Evolutionary conservation across 2,888 invertebrate species (phyloP), one percentile per base, ranked within the genome.

Genomic region (Octonoba sinensis): DNA sequence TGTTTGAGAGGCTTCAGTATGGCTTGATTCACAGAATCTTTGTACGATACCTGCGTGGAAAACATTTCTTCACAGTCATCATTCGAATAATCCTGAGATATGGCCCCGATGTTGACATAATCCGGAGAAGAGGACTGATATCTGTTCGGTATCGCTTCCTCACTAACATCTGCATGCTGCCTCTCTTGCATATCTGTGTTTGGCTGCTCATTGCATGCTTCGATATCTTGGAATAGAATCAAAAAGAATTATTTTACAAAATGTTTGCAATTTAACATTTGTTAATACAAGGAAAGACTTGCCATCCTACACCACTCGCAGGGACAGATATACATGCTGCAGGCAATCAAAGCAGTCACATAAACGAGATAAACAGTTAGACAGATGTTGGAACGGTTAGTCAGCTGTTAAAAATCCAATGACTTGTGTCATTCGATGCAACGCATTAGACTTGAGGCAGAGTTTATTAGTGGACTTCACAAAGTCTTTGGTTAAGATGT

Each of bases 41-140:
- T 36, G 36, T 36, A 36, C 1, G 36, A 36, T 36, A 36, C 11
- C 36, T 36, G 36, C 1, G 46, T 16, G 16, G 72, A 51, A 12
- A 46, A 57, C n/a, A 69, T 62, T 56, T 15, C 62, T 18, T 49
- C 47, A 8, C 36, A 36, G 36, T 36, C 36, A 11, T 36, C 36
- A 8, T 36, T 36, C 36, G 8, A 36, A 36, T 36, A 16, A n/a
- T 76, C 69, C 13, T 44, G 44, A 56, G 54, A 73, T 46, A 81
- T 69, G 1, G 78, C 74, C 16, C 75, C 81, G 27, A 85, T 84
- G 69, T 85, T 85, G 18, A 85, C 85, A 62, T 85, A 85, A 73
- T 85, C 85, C n/a, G 84, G 84, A 3, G 84, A 83, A 22, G 83
- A 70, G 18, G 84, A 66, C 22, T 69, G 78, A 56, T 83, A 74